Evolutionary conservation across 2,797 vertebrate species (phyloP), one percentile per base, ranked within the genome.

Genomic region (Sitta carolinensis): DNA sequence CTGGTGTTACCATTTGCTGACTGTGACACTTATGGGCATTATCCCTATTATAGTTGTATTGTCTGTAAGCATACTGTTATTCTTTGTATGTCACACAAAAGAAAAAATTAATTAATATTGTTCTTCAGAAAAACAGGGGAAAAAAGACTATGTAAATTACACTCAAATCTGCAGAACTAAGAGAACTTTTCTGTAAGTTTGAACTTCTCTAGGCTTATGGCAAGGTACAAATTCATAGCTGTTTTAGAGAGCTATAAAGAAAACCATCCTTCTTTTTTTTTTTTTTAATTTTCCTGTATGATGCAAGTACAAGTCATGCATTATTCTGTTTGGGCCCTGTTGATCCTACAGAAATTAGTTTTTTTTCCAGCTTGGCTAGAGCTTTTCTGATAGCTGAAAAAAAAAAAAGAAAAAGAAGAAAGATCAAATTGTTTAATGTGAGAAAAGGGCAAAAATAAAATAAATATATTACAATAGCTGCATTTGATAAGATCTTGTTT

Each of bases 261-360:
- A 88, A 72, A 54, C 1, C 7, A 10, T 38, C 4, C 12, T 67
- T 75, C 34, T 22, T 59, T 72, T 40, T 40, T 40, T 36, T 36
- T 40, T 69, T 57, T 73, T 34, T 21, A 19, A 52, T 92, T 88
- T 94, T 76, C 25, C n/a, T 76, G 15, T 20, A 16, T 55, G 21
- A 52, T 84, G n/a, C 22, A 69, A 86, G 47, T 75, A 26, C 8
- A 43, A 66, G 13, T 42, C 25, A 48, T 74, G 36, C 25, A 42
- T 66, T 94, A 48, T 74, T 84, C 55, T 74, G 10, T 59, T 84
- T 89, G n/a, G 59, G 34, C 16, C 21, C 29, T 55, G n/a, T 38
- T 87, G 75, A 90, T 93, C 89, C 59, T 58, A 48, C 14, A 73
- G 30, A 90, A 87, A 92, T 84, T 69, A 73, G 29, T 26, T 91